A percentile compares a stretch with the other conserved stretches of the same genome.
phyloP scores from a whole-genome alignment of 2,888 invertebrate species.

The Perithous albicinctus region DNA sequence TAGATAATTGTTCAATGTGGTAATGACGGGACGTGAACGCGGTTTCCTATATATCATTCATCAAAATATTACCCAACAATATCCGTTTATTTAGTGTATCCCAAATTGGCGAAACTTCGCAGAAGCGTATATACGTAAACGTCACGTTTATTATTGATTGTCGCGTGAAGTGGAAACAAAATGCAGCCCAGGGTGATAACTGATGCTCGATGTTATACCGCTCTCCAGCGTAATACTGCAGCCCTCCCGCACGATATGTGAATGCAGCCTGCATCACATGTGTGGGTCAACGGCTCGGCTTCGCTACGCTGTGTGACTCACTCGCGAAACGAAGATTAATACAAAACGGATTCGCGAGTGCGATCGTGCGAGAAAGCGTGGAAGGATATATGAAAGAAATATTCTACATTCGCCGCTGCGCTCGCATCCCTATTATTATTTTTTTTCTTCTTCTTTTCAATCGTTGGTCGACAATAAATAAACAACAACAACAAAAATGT shows the following conservation, averaged over 20 bases:
- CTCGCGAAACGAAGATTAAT: slow-evolving; percentile 55
- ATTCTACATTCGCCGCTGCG: slow-evolving; percentile 40
- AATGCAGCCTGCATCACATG: too few species aligned
- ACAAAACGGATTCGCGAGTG: slow-evolving; percentile 37
- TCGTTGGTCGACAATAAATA: slow-evolving; percentile 2
- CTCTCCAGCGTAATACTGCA: background rate
- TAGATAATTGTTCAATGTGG: background rate
- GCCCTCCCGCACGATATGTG: slow-evolving; percentile 18
- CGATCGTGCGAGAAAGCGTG: slow-evolving; percentile 17
- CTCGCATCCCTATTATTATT: slow-evolving; percentile 43
- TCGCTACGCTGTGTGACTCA: background rate
- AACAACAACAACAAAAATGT: too few species aligned
- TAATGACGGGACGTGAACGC: background rate
- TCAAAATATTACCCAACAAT: background rate
- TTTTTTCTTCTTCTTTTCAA: slow-evolving; percentile 50
- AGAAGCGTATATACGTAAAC: background rate
- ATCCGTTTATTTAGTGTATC: background rate
- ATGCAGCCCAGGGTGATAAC: slow-evolving; percentile 12
- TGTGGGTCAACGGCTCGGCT: background rate
- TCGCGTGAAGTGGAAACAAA: slow-evolving; percentile 21
- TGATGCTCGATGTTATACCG: slow-evolving; percentile 17
- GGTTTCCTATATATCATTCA: background rate
- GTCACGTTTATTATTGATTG: slow-evolving; percentile 35
- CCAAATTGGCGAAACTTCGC: background rate
- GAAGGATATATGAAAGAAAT: slow-evolving; percentile 42